A percentile compares a stretch with the other conserved stretches of the same genome.
Conservation (phyloP, 2,797 vertebrate genomes). For the Pseudotriccus pelzelni region DNA sequence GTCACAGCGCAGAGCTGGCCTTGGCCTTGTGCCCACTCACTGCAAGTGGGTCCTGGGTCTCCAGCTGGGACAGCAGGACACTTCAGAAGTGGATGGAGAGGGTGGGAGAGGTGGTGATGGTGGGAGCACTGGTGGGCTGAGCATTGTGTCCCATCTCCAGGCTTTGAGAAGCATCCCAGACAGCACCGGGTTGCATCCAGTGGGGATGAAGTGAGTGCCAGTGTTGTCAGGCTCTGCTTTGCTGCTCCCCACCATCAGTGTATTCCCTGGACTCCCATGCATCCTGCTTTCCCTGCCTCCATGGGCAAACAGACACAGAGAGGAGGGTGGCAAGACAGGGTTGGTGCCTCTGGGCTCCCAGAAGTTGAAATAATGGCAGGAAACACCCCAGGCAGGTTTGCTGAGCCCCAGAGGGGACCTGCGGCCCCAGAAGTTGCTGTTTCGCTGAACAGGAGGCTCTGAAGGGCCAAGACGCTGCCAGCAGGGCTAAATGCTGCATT, state of each 20-base stretch:
- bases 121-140: too few relatives aligned
- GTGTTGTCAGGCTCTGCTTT: background rate
- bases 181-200: too few relatives aligned
- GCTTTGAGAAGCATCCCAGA: background rate
- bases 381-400: background rate
- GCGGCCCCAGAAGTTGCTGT: accelerated
- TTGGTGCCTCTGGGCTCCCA: background rate
- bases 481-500: conserved; percentile 56
- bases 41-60: accelerated
- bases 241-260: accelerated
- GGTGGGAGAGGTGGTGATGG: too few relatives aligned
- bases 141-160: background rate
- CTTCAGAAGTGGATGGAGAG: background rate
- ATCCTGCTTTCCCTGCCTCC: background rate
- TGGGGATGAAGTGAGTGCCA: accelerated
- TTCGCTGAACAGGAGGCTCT: conserved; percentile 20
- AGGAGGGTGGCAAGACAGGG: background rate
- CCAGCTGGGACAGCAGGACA: background rate
- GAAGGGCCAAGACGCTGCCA: conserved; percentile 28
- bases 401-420: background rate
- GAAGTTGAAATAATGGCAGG: background rate
- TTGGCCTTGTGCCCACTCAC: background rate
- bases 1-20: background rate
- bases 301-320: accelerated
- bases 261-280: accelerated